Percentiles rank a stretch among this genome's conserved stretches.
Evolutionary conservation across 2,797 vertebrate species (phyloP).

Genomic region (Podarcis lilfordi): DNA sequence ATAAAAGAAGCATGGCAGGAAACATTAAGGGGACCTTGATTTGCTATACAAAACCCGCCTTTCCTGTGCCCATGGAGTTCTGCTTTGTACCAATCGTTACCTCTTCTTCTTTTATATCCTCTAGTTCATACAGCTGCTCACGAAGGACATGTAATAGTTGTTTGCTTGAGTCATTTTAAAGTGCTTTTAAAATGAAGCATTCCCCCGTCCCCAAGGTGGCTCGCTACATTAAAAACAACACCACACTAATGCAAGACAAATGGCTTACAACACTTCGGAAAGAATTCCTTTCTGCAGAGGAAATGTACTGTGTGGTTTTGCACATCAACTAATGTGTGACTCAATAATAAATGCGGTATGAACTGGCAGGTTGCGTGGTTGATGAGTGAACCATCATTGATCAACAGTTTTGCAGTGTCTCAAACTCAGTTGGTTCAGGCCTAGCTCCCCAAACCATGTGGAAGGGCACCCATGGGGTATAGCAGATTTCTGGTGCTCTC

Average conservation of each 20-base stretch:
- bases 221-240: neutral
- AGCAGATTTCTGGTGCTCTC: too few relatives aligned
- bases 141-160: too few relatives aligned
- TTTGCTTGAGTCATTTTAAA: neutral
- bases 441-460: neutral
- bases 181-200: neutral
- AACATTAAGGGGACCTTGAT: neutral
- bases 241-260: neutral
- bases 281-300: neutral
- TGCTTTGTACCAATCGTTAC: neutral
- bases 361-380: neutral
- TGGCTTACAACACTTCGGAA: neutral
- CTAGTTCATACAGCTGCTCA: neutral
- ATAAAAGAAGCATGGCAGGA: neutral
- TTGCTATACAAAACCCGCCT: neutral
- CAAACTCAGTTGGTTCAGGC: neutral
- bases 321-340: neutral
- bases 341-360: neutral
- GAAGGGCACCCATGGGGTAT: too few relatives aligned
- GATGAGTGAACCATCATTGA: neutral
- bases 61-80: neutral
- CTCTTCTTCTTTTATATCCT: too few relatives aligned
- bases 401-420: neutral
- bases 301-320: neutral
- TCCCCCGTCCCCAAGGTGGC: neutral